phyloP scores from a whole-genome alignment of 2,797 vertebrate genomes.

The Halcyon smyrnensis region DNA sequence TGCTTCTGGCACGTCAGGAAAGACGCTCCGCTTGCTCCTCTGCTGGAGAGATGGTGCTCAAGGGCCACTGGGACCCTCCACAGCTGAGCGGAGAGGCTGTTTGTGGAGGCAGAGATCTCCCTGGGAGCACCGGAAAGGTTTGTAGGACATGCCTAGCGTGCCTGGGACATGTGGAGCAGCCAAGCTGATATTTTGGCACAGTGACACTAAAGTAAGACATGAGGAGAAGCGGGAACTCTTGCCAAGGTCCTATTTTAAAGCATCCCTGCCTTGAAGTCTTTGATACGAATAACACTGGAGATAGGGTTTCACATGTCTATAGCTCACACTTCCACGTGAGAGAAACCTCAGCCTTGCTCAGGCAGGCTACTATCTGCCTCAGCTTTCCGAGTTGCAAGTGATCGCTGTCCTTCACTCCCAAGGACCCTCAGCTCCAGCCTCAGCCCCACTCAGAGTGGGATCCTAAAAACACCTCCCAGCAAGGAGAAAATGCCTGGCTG shows the following conservation, averaged over 20 bases:
- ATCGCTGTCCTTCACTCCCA: not conserved
- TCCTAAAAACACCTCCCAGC: not conserved
- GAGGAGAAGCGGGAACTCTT: conserved; percentile 8
- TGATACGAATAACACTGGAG: conserved; percentile 38
- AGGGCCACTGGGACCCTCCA: not conserved
- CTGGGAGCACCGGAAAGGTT: conserved; percentile 37
- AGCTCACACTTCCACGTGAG: conserved; percentile 17
- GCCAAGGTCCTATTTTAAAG: conserved; percentile 55
- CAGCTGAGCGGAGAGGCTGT: not conserved
- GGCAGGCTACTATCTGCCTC: not conserved
- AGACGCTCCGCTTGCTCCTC: not conserved
- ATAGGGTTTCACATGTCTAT: not conserved
- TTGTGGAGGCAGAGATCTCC: not conserved
- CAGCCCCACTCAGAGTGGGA: not conserved
- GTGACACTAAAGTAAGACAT: not conserved
- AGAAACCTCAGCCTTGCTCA: conserved; percentile 47
- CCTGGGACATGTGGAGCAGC: conserved; percentile 21
- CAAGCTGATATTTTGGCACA: conserved; percentile 26
- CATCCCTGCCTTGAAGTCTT: not conserved
- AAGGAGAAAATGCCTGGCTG: not conserved
- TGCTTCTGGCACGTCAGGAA: not conserved
- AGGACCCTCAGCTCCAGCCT: not conserved
- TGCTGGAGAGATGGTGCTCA: not conserved
- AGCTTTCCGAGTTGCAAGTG: not conserved
- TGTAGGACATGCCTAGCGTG: conserved; percentile 14